Base-by-base conservation (phyloP, 2,113 vertebrate genomes). In the Laticauda laticaudata region DNA sequence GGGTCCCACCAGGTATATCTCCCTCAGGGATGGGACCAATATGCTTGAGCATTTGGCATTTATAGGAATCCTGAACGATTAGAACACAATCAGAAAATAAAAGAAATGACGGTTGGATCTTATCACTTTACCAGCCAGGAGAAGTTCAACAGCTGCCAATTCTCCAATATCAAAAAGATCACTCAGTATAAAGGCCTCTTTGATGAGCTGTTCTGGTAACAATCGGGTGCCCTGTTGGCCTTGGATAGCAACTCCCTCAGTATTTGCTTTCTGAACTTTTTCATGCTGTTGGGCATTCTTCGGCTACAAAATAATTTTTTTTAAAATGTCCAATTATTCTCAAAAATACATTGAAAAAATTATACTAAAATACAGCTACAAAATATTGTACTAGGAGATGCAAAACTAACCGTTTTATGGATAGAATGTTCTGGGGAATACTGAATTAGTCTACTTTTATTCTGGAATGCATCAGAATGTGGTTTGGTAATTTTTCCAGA, bases 141-240 rank as follows among this genome's bases (percentile, higher is more conserved):
- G 98, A 92, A 99, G 98, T 93, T 99, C 99, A 94, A 99, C 98
- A 93, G 99, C 99, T 90, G 99, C 98, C 95, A 99, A 95, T 95
- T 99, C 99, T 94, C 99, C 99, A 45, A 99, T 98, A 95, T 99
- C 98, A 96, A 99, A 99, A 89, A 99, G 97, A 96, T 99, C 99
- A 93, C 99, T 99, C 92, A 99, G 98, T 97, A 99, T 99, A 97
- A 99, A 99, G 55, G 99, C 98, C 96, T 99, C 99, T 93, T 97
- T 97, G 94, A 99, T 98, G 93, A 99, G 98, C 93, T 99, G 98
- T 92, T 99, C 99, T 15, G 99, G 99, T 91, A 99, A 98, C 45
- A 98, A 98, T 4, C 98, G 97, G 5, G 98, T 98, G 24, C 99
- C 99, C 95, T 99, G 99, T 92, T 99, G 99, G 93, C 99, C 99